Conservation (phyloP, 2,888 invertebrate species). For the Neocrepidodera transversa region DNA sequence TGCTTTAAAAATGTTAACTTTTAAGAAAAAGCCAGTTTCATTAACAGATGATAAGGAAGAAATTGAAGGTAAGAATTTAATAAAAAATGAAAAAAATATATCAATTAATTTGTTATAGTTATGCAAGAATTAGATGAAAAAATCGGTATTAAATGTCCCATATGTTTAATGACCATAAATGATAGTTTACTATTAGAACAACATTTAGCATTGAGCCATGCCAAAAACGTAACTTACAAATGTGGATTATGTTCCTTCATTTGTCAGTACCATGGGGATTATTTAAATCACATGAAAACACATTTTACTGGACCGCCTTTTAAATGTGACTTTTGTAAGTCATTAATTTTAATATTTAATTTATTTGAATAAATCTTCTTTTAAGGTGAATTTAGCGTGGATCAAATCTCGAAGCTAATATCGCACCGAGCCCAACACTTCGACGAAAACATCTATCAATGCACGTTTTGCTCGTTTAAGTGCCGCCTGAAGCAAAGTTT, state of each 20-base stretch:
- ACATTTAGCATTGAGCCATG: constrained; percentile 65
- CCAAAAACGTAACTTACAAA: constrained; percentile 66
- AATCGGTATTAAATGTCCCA: constrained; percentile 61
- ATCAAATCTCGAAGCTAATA: constrained; percentile 65
- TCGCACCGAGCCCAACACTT: constrained; percentile 67
- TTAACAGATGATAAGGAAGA: constrained; percentile 51
- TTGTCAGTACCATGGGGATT: constrained; percentile 69
- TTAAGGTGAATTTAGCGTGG: constrained; percentile 56
- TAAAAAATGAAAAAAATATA: background rate
- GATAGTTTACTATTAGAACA: constrained; percentile 63
- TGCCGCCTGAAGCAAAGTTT: constrained; percentile 67
- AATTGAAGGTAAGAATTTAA: constrained; percentile 42
- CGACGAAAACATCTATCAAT: constrained; percentile 61
- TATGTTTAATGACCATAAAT: constrained; percentile 63
- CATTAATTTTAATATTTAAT: background rate
- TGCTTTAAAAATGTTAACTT: constrained; percentile 57
- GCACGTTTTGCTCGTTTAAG: constrained; percentile 65
- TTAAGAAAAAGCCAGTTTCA: constrained; percentile 56
- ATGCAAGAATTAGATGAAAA: constrained; percentile 52
- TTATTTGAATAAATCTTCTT: constrained; percentile 1
- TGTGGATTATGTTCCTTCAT: constrained; percentile 70
- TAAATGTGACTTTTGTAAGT: constrained; percentile 67
- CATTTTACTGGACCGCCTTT: constrained; percentile 71
- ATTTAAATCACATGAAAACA: constrained; percentile 67
- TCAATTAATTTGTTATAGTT: constrained; percentile 29